These are phyloP conservation scores for Aspidoscelis tigris DNA, from an alignment of 2,113 vertebrate species.

Conservation along the genomic window DNA sequence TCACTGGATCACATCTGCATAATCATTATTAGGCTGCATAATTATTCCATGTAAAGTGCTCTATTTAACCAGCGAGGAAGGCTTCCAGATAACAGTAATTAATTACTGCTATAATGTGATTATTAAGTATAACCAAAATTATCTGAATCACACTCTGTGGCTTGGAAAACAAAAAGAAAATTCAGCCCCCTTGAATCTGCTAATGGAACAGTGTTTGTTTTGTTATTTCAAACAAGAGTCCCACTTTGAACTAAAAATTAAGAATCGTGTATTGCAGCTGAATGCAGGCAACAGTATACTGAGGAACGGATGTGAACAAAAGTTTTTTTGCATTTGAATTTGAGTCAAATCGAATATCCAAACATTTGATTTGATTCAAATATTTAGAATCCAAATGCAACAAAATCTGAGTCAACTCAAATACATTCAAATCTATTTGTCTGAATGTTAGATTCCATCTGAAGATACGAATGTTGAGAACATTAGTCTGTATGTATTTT, in stretches of 20 bases:
- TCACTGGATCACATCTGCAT: not conserved
- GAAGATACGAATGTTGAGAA: too few relatives aligned
- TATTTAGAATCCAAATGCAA: too few relatives aligned
- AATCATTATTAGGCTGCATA: not conserved
- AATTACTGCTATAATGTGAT: conserved; percentile 2
- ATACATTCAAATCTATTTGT: too few relatives aligned
- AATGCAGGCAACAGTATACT: not conserved
- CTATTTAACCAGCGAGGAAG: not conserved
- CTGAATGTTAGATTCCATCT: too few relatives aligned
- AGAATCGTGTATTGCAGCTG: not conserved
- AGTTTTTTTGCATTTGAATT: too few relatives aligned
- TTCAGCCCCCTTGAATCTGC: not conserved
- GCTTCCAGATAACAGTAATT: not conserved
- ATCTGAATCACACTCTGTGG: not conserved
- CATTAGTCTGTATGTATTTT: too few relatives aligned
- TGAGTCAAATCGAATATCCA: too few relatives aligned
- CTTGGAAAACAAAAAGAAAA: not conserved
- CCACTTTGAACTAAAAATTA: too few relatives aligned
- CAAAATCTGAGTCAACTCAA: too few relatives aligned
- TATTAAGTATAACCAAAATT: not conserved
- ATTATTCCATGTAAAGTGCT: not conserved
- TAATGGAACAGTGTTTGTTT: not conserved
- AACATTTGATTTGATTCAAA: too few relatives aligned
- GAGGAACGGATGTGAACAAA: too few relatives aligned
- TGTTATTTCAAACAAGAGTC: not conserved